phyloP scores from a whole-genome alignment of 2,113 vertebrate genomes.

The Ginglymostoma cirratum region DNA sequence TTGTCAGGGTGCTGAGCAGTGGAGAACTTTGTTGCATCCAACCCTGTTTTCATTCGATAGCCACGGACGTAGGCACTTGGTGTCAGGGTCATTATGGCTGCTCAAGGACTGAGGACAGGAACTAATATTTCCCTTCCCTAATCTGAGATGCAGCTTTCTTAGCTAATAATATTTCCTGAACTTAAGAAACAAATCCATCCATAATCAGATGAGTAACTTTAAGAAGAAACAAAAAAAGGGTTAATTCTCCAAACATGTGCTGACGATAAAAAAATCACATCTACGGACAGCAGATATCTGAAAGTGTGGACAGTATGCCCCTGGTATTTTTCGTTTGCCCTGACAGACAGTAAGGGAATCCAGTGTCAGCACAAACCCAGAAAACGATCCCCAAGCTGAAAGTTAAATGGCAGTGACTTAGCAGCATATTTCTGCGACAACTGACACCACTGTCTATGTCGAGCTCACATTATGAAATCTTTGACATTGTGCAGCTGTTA shows the following conservation, averaged over 20 bases:
- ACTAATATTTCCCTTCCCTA: not conserved
- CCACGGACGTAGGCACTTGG: not conserved
- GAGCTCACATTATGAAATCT: not conserved
- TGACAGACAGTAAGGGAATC: not conserved
- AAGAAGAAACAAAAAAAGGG: not conserved
- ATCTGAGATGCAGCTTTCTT: not conserved
- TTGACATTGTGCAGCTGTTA: conserved; percentile 26
- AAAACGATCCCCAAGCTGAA: not conserved
- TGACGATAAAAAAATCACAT: not conserved
- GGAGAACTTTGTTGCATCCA: too few relatives aligned
- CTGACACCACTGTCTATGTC: not conserved
- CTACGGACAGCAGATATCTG: not conserved
- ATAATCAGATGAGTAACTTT: not conserved
- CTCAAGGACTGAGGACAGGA: too few relatives aligned
- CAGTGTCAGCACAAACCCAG: not conserved
- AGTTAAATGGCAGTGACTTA: not conserved
- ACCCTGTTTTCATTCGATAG: not conserved
- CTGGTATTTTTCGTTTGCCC: not conserved
- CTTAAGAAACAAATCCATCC: not conserved
- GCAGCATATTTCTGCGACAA: not conserved
- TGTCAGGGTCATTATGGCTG: too few relatives aligned
- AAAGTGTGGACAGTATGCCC: not conserved
- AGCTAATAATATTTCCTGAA: not conserved
- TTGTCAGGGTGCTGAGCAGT: too few relatives aligned
- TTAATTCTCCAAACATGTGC: not conserved